phyloP scores from a whole-genome alignment of 1,140 invertebrate genomes.

The Papilio polytes region DNA sequence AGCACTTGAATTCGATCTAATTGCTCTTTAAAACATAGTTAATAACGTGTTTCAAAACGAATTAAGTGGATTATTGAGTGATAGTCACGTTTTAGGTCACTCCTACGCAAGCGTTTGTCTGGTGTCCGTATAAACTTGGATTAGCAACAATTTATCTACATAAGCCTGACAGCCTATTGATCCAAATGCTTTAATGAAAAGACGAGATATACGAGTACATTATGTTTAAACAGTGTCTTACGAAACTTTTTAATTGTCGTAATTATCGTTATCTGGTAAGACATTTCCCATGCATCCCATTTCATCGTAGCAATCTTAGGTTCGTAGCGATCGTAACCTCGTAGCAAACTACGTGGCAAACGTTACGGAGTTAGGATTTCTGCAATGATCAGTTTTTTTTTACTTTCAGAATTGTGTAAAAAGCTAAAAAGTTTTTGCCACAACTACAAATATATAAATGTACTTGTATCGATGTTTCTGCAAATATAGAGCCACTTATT shows the following conservation, averaged over 20 bases:
- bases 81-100: conserved; percentile 11
- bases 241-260: background rate
- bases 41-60: too few relatives aligned
- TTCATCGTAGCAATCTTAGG: background rate
- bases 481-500: conserved; percentile 1
- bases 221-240: background rate
- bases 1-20: too few relatives aligned
- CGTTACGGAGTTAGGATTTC: background rate
- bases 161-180: background rate
- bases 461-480: background rate
- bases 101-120: background rate
- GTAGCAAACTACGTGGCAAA: background rate
- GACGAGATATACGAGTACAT: background rate
- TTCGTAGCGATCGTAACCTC: background rate
- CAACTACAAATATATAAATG: background rate
- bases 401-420: background rate
- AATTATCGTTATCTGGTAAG: background rate
- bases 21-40: too few relatives aligned
- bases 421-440: background rate
- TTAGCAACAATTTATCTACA: conserved; percentile 7
- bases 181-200: background rate
- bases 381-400: background rate
- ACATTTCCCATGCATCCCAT: background rate
- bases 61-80: background rate
- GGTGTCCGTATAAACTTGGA: background rate